Conservation (phyloP, 2,888 invertebrate species). For the Drosophila nigricruria region DNA sequence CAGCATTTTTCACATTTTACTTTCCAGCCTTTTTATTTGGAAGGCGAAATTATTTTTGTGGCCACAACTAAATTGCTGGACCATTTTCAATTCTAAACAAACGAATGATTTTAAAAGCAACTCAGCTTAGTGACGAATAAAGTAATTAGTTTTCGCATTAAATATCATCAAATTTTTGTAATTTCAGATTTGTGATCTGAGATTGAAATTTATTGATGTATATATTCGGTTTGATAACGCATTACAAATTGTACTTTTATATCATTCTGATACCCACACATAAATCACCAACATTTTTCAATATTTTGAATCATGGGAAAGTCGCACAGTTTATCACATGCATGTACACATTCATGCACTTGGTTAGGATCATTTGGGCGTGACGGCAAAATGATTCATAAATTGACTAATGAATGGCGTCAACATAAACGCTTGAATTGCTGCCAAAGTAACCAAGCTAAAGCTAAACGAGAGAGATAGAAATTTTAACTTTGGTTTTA, state of each 20-base stretch:
- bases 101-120: not conserved
- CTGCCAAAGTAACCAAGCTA: slow-evolving; percentile 21
- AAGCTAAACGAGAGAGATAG: slow-evolving; percentile 7
- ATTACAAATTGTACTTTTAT: not conserved
- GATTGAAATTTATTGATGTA: not conserved
- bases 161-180: not conserved
- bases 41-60: slow-evolving; percentile 26
- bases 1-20: slow-evolving; percentile 28
- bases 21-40: slow-evolving; percentile 24
- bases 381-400: slow-evolving; percentile 41
- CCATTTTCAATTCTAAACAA: slow-evolving; percentile 11
- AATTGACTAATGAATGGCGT: slow-evolving; percentile 51
- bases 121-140: not conserved
- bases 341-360: not conserved
- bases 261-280: too few species aligned
- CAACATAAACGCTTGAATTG: slow-evolving; percentile 47
- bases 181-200: too few species aligned
- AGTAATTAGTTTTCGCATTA: not conserved
- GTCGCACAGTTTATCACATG: not conserved
- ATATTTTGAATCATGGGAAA: slow-evolving; percentile 4
- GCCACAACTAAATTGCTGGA: slow-evolving; percentile 34
- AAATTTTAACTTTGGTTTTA: slow-evolving; percentile 30
- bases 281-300: not conserved
- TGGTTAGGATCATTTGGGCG: slow-evolving; percentile 28
- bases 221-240: not conserved